These are phyloP conservation scores for Agapornis roseicollis DNA, from an alignment of 2,113 vertebrate genomes.

Conservation along the genomic window DNA sequence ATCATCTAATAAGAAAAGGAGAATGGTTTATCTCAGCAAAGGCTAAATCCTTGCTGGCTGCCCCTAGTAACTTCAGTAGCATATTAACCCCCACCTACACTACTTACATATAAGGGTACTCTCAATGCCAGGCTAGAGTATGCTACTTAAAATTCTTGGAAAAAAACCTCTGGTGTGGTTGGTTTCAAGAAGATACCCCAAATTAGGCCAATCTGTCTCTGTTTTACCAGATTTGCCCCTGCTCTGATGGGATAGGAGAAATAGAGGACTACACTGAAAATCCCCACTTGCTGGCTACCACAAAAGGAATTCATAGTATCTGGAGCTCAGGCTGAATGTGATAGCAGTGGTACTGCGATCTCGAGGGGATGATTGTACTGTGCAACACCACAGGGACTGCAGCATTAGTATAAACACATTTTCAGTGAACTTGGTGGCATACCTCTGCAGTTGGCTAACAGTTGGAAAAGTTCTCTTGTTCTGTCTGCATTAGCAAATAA, in stretches of 20 bases:
- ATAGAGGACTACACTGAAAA: neutral
- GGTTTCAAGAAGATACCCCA: neutral
- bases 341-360: neutral
- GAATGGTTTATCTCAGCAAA: neutral
- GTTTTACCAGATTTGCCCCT: neutral
- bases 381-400: neutral
- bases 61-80: neutral
- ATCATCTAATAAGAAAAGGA: neutral
- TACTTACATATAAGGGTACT: neutral
- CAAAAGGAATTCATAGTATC: neutral
- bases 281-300: neutral
- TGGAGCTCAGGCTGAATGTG: neutral
- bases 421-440: neutral
- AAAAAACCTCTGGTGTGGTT: neutral
- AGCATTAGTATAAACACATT: neutral
- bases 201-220: neutral
- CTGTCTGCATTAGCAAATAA: neutral
- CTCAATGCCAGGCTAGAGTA: neutral
- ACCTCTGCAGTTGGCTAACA: neutral
- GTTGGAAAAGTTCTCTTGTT: neutral
- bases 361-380: fast-evolving
- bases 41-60: neutral
- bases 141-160: neutral
- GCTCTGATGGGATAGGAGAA: neutral
- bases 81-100: neutral